phyloP scores from a whole-genome alignment of 2,113 vertebrate genomes.

The Cephalopterus ornatus region DNA sequence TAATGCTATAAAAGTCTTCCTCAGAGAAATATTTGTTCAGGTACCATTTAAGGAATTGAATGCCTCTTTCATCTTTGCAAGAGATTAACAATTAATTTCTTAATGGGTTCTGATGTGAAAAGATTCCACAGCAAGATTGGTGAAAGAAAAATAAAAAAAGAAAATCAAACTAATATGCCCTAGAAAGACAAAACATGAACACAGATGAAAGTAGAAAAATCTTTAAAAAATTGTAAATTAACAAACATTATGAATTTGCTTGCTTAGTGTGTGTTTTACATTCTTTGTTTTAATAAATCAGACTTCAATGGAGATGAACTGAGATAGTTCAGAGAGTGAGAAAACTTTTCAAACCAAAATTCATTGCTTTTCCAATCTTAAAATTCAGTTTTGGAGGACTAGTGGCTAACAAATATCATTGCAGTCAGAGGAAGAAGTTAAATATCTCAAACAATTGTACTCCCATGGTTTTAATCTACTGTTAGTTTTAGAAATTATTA shows the following conservation, averaged over 20 bases:
- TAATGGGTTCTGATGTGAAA: background rate
- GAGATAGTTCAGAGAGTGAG: background rate
- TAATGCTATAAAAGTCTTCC: background rate
- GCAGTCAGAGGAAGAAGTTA: background rate
- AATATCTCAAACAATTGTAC: background rate
- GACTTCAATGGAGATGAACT: background rate
- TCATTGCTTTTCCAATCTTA: background rate
- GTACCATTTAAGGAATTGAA: background rate
- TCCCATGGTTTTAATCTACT: background rate
- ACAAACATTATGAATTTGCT: background rate
- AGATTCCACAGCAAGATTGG: background rate
- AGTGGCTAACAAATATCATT: background rate
- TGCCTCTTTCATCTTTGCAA: background rate
- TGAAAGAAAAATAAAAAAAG: background rate
- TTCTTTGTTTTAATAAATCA: background rate
- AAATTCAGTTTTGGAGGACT: background rate
- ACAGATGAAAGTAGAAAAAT: background rate
- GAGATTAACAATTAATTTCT: background rate
- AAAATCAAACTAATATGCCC: background rate
- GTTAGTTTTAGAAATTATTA: background rate
- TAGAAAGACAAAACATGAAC: background rate
- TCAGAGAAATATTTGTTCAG: background rate
- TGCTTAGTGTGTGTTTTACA: background rate
- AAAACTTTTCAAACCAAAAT: background rate
- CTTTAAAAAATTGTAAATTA: background rate